Evolutionary conservation across 2,113 vertebrate genomes (phyloP).

Genomic region (Sebastes schlegelii): DNA sequence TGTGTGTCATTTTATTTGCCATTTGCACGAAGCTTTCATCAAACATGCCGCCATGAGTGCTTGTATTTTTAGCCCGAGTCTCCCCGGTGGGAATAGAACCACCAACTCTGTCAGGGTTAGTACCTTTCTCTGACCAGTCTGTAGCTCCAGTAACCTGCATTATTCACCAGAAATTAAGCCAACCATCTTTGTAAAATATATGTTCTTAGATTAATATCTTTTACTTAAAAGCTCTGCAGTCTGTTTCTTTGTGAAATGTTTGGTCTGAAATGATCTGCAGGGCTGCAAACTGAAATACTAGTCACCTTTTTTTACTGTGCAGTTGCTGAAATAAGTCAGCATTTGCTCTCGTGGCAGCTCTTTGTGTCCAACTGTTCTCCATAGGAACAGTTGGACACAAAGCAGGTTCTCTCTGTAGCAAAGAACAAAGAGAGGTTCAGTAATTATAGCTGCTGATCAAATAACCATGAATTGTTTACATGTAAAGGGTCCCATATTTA

Average conservation of each 20-base stretch:
- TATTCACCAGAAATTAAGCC: conserved; percentile 31
- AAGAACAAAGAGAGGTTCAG: neutral
- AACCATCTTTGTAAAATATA: conserved; percentile 9
- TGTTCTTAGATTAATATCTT: conserved; percentile 6
- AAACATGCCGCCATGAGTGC: neutral
- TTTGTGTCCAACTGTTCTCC: neutral
- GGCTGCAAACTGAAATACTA: neutral
- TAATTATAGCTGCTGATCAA: neutral
- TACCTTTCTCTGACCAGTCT: conserved; percentile 17
- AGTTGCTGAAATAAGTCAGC: neutral
- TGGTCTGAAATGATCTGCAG: neutral
- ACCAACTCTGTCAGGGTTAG: neutral
- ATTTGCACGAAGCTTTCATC: neutral
- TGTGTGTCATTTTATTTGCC: neutral
- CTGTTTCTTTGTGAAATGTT: neutral
- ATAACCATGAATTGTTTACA: neutral
- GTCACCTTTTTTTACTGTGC: neutral
- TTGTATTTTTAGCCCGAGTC: conserved; percentile 30
- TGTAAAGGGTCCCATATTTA: neutral
- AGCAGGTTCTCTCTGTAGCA: neutral
- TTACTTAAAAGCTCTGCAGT: neutral
- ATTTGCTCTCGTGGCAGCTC: neutral
- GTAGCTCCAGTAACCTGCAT: conserved; percentile 11
- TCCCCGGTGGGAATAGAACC: conserved; percentile 24
- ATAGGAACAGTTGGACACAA: neutral